A percentile compares a stretch with the other conserved stretches of the same genome.
Evolutionary conservation across 2,888 invertebrate genomes (phyloP).

Genomic region (Heliconius aoede): DNA sequence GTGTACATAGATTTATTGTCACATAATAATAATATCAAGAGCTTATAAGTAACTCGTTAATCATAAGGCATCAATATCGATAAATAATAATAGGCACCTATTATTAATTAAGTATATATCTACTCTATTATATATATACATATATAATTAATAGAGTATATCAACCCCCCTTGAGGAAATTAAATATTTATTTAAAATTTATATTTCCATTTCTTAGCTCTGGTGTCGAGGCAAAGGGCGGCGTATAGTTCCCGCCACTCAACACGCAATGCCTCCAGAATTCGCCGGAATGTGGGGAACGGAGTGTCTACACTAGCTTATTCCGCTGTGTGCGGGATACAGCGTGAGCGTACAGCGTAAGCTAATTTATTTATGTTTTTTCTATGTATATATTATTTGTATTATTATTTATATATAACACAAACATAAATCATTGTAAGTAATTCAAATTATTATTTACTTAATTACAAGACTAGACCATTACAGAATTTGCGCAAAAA

Average conservation of each 20-base stretch:
- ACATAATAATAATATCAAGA: neutral
- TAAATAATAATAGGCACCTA: neutral
- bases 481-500: slow-evolving; percentile 7
- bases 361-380: too few relatives aligned
- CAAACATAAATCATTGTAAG: neutral
- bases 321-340: too few relatives aligned
- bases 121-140: neutral
- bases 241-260: too few relatives aligned
- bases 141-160: neutral
- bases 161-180: too few relatives aligned
- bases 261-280: too few relatives aligned
- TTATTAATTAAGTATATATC: neutral
- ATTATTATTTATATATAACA: too few relatives aligned
- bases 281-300: too few relatives aligned
- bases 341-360: too few relatives aligned
- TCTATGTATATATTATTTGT: neutral
- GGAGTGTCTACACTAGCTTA: too few relatives aligned
- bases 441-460: neutral
- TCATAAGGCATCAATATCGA: neutral
- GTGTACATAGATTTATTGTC: neutral
- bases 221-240: too few relatives aligned
- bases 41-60: neutral
- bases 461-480: slow-evolving; percentile 1
- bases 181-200: too few relatives aligned
- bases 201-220: too few relatives aligned